Conservation (phyloP, 2,113 vertebrate species). For the Siphamia tubifer region DNA sequence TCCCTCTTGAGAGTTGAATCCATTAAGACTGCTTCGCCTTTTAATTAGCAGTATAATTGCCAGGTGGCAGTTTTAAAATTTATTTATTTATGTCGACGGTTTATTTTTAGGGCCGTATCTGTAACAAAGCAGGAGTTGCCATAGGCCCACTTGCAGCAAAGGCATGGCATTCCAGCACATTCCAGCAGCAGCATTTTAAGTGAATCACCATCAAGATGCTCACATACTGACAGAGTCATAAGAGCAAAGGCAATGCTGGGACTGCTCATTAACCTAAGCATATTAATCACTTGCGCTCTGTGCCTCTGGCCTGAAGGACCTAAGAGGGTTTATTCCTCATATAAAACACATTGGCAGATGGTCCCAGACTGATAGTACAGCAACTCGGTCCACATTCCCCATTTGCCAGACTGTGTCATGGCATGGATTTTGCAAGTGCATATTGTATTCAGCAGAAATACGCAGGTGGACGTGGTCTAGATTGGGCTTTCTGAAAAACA, state of each 20-base stretch:
- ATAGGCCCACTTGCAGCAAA: conserved; percentile 35
- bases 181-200: conserved; percentile 45
- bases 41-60: conserved; percentile 81
- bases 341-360: conserved; percentile 72
- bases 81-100: conserved; percentile 58
- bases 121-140: conserved; percentile 57
- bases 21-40: conserved; percentile 73
- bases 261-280: conserved; percentile 75
- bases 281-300: conserved; percentile 69
- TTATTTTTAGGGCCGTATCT: conserved; percentile 67
- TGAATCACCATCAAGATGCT: conserved; percentile 52
- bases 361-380: conserved; percentile 56
- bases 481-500: conserved; percentile 34
- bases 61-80: conserved; percentile 60
- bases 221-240: conserved; percentile 46
- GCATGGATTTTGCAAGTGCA: background rate
- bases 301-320: conserved; percentile 54
- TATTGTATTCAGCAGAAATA: conserved; percentile 11
- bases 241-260: conserved; percentile 52
- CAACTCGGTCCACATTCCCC: conserved; percentile 28
- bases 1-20: conserved; percentile 69
- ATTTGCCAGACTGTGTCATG: background rate
- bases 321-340: conserved; percentile 57
- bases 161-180: conserved; percentile 14
- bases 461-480: conserved; percentile 34